Conservation (phyloP, 2,113 vertebrate species). For the Clupea harengus region DNA sequence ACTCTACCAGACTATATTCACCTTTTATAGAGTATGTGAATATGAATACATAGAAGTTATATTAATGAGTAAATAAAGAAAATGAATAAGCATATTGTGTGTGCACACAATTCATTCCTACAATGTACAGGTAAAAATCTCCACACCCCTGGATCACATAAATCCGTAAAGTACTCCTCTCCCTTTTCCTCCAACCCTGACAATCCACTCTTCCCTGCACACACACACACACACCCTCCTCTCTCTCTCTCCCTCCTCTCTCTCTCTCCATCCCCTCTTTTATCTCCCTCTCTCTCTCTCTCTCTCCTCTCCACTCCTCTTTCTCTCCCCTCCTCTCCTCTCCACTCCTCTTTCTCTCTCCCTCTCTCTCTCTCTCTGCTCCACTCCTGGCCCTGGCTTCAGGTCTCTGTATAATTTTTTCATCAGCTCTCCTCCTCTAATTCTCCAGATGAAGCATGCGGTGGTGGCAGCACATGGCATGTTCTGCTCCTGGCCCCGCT, state of each 20-base stretch:
- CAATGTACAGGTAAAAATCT: too few species aligned
- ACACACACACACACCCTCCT: background rate
- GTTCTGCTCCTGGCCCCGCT: background rate
- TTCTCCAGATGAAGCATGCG: background rate
- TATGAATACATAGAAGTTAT: too few species aligned
- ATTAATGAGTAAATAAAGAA: too few species aligned
- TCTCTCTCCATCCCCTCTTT: background rate
- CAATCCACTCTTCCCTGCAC: background rate
- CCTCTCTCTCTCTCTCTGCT: constrained; percentile 10
- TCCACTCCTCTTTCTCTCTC: background rate
- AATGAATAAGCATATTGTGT: too few species aligned
- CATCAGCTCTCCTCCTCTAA: background rate
- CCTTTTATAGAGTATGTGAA: too few species aligned
- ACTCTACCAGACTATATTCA: too few species aligned
- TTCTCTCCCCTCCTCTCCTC: background rate
- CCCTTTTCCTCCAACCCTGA: background rate
- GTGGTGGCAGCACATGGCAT: background rate
- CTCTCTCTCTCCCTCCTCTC: background rate
- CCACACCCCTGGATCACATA: background rate
- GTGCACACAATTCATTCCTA: too few species aligned
- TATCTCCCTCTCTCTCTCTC: background rate
- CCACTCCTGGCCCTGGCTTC: background rate
- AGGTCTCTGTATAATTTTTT: constrained; percentile 1
- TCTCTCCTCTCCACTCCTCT: background rate
- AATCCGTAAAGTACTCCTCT: background rate